Conservation (phyloP, 1,140 invertebrate species). For the Leptinotarsa texana region DNA sequence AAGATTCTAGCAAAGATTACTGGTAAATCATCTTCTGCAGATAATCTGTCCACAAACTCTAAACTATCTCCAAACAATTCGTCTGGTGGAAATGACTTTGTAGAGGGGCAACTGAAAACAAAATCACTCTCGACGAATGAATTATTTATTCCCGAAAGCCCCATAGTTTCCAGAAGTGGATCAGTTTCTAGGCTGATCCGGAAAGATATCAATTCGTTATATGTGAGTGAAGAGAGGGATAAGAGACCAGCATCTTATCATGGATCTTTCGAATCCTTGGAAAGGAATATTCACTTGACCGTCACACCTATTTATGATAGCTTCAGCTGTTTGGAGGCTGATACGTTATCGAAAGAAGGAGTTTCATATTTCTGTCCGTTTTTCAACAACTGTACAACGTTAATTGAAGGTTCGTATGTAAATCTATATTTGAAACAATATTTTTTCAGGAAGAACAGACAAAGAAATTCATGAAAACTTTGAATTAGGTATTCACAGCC, state of each 20-base stretch:
- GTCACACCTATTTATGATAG: slow-evolving; percentile 28
- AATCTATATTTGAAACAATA: no score
- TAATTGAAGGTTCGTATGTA: slow-evolving; percentile 15
- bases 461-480: no score
- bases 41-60: slow-evolving; percentile 51
- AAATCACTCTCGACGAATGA: slow-evolving; percentile 53
- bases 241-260: slow-evolving; percentile 43
- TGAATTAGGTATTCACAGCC: no score
- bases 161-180: slow-evolving; percentile 41
- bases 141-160: slow-evolving; percentile 46
- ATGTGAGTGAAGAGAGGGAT: slow-evolving; percentile 31
- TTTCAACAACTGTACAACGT: slow-evolving; percentile 8
- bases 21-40: slow-evolving; percentile 54
- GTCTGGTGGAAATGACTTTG: neutral
- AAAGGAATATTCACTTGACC: slow-evolving; percentile 13
- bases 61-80: slow-evolving; percentile 25
- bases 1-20: slow-evolving; percentile 57
- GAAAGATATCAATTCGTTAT: slow-evolving; percentile 32
- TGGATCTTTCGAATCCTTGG: slow-evolving; percentile 48
- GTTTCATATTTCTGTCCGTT: slow-evolving; percentile 16
- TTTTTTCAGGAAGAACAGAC: no score
- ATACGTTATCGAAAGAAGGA: neutral
- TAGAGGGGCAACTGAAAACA: slow-evolving; percentile 42
- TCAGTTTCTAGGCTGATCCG: slow-evolving; percentile 38
- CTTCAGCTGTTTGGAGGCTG: slow-evolving; percentile 14